Base-by-base conservation (phyloP, 2,113 vertebrate genomes). In the Motacilla tschutschensis region DNA sequence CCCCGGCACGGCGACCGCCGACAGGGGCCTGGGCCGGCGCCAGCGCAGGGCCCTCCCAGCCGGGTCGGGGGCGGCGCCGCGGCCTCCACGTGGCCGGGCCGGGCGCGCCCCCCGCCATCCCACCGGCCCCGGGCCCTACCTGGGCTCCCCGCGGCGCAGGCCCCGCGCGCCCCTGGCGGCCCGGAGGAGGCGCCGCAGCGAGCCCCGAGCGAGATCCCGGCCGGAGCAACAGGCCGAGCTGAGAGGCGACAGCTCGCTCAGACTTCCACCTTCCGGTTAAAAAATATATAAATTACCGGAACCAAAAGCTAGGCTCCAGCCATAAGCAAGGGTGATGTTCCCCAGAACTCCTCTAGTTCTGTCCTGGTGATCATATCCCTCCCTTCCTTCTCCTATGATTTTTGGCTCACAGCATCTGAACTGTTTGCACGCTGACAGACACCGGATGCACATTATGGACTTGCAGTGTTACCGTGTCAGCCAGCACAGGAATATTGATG, bases 181-280 rank as follows among this genome's bases (percentile, higher is more conserved):
- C 41, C 10, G 89, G 88, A 70, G 85, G 67, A 79, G 36, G n/a
- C 44, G 3, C 15, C 31, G 83, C 79, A 58, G 46, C 25, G 33
- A 22, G 31, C 15, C 17, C 41, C 4, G 4, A 1, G 22, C 2
- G 6, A 3, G 14, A 7, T 9, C 22, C 9, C 0, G 4, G 40
- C 10, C 8, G 17, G 31, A 10, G 28, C 55, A 0, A 0, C 16
- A 3, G 20, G 40, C 18, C 5, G 4, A 35, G 24, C 9, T 4
- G 2, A 53, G 21, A 20, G 20, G 18, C 9, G 2, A 5, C 24
- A 3, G n/a, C 41, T 24, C 8, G 2, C 25, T 38, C n/a, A 12
- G 40, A 6, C 14, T 20, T 33, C 8, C 8, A 0, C 43, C 28
- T 44, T 26, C 28, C 4, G 8, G 28, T 7, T 19, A 22, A 57